Base-by-base conservation (phyloP, 2,888 invertebrate species). In the Lasioglossum calceatum region DNA sequence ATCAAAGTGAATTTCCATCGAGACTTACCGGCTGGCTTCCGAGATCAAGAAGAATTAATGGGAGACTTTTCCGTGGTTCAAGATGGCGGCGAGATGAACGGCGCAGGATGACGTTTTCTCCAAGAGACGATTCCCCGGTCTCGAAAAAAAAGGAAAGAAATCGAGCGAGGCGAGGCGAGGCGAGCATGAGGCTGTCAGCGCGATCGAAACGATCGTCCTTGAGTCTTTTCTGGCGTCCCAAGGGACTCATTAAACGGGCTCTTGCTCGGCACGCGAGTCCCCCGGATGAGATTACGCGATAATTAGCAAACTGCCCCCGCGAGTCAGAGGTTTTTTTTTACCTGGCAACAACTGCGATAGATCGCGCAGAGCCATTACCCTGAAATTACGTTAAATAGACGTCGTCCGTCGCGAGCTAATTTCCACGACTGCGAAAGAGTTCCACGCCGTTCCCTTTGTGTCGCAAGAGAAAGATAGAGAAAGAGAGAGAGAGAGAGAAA, bases 141-240 rank as follows among this genome's bases (percentile, higher is more conserved):
- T 14, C 27, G 27, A 5, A 61, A 27, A 27, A 16, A 1, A 16
- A 27, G 7, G 12, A 27, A 61, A 27, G 27, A 61, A 61, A 27
- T 61, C 7, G 50, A 50, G 50, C 14, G 47, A 16, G 16, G 47
- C 58, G 47, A 16, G 16, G 47, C 58, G 61, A 14, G 14, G 61
- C 27, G 61, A 61, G 61, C 61, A 61, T 27, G 64, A 58, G 77
- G 36, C 73, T 82, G 85, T 77, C 82, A 36, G 70, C 44, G 16
- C 47, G 72, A 82, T 86, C 85, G 82, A 82, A 79, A 73, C 78
- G 72, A 86, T 77, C 86, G 86, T 86, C 82, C 87, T 87, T 87
- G 86, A 78, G 82, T 79, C 77, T 80, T 83, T 83, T 42, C 64
- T 32, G 54, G 79, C 61, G 42, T 73, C 79, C 71, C 50, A 14